Conservation (phyloP, 2,113 vertebrate species). For the Salvator merianae region DNA sequence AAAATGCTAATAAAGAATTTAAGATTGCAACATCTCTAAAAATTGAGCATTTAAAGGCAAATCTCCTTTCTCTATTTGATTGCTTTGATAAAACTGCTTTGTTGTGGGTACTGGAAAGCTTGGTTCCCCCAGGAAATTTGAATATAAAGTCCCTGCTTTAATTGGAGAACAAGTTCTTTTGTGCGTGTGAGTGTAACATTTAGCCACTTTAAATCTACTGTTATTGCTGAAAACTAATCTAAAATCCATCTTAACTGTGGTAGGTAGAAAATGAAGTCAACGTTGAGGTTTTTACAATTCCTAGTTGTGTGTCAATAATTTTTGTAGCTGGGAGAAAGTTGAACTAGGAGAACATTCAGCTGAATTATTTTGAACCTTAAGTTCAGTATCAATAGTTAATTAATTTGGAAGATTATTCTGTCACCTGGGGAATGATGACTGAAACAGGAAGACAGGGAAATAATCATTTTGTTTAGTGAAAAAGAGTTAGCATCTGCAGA, state of each 20-base stretch:
- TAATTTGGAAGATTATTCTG: constrained; percentile 23
- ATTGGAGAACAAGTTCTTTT: constrained; percentile 41
- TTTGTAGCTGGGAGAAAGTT: not conserved
- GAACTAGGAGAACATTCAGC: not conserved
- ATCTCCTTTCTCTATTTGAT: not conserved
- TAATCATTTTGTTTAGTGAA: not conserved
- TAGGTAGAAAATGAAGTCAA: constrained; percentile 1
- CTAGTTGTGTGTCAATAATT: not conserved
- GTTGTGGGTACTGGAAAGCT: not conserved
- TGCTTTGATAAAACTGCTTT: not conserved
- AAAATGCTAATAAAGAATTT: not conserved
- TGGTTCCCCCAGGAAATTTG: not conserved
- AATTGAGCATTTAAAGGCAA: not conserved
- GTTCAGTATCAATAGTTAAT: constrained; percentile 25
- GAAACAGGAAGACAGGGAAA: not conserved
- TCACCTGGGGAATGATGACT: not conserved
- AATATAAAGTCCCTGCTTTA: constrained; percentile 26
- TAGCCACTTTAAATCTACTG: constrained; percentile 25
- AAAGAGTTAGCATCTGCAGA: not conserved
- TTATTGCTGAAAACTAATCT: constrained; percentile 17
- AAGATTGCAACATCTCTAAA: not conserved
- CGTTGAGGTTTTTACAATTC: not conserved
- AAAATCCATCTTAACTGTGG: constrained; percentile 17
- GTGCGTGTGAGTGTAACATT: constrained; percentile 29
- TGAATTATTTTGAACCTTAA: constrained; percentile 28